A percentile compares a stretch with the other conserved stretches of the same genome.
Evolutionary conservation across 2,888 invertebrate species (phyloP).

Genomic region (Epistrophe grossulariae): DNA sequence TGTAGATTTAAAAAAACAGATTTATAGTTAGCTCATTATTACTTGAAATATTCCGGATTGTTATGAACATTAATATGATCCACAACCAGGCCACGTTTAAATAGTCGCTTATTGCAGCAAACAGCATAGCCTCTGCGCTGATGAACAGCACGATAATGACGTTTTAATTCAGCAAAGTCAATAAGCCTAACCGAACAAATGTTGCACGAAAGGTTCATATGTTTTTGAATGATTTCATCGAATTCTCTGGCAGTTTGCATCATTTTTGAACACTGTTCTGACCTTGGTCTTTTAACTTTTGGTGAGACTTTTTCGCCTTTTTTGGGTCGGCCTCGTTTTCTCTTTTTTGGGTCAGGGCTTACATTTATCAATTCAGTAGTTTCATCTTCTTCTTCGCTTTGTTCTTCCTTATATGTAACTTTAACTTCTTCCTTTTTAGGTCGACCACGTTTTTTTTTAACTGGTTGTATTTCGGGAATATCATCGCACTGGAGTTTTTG

Average conservation of each 20-base stretch:
- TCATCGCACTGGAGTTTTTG: neutral
- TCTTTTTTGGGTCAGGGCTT: conserved; percentile 28
- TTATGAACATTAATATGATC: conserved; percentile 77
- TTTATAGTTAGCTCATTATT: too few species aligned
- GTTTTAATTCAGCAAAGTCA: conserved; percentile 74
- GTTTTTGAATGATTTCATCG: conserved; percentile 75
- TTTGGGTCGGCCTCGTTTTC: conserved; percentile 55
- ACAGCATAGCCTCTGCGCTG: conserved; percentile 76
- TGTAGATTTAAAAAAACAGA: too few species aligned
- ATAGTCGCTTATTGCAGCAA: conserved; percentile 77
- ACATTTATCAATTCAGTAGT: neutral
- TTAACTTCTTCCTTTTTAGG: neutral
- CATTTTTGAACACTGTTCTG: conserved; percentile 54
- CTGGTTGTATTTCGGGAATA: neutral
- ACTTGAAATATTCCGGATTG: conserved; percentile 77
- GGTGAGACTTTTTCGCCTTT: conserved; percentile 57
- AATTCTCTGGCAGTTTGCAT: conserved; percentile 70
- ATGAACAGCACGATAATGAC: conserved; percentile 76
- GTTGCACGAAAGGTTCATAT: conserved; percentile 77
- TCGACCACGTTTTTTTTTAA: conserved; percentile 11
- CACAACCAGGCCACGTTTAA: conserved; percentile 74
- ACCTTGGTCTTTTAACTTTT: conserved; percentile 36
- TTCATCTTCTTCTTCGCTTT: neutral
- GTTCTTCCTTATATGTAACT: neutral
- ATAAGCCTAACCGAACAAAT: conserved; percentile 67